Conservation (phyloP, 2,797 vertebrate genomes). For the Anableps anableps region DNA sequence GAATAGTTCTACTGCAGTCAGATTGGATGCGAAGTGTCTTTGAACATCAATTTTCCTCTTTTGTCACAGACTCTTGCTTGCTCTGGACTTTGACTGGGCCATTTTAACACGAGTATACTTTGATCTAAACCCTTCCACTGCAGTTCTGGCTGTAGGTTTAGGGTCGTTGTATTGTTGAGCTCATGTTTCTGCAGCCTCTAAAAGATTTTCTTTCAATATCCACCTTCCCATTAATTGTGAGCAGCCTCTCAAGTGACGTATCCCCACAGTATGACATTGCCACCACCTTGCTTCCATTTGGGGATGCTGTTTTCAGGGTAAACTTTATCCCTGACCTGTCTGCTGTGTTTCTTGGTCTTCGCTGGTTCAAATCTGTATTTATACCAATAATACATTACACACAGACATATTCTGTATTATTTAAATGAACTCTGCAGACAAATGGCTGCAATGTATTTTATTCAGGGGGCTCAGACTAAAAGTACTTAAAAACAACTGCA, state of each 20-base stretch:
- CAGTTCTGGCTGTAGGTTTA: too few species aligned
- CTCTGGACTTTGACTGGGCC: neutral
- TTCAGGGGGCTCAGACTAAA: neutral
- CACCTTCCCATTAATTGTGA: neutral
- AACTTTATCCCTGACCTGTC: too few species aligned
- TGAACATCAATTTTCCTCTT: neutral
- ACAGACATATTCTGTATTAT: neutral
- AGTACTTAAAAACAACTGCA: neutral
- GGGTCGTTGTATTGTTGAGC: too few species aligned
- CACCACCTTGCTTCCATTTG: too few species aligned
- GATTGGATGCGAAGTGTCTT: too few species aligned
- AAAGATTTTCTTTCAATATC: neutral
- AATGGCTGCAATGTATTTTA: neutral
- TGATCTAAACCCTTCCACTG: too few species aligned
- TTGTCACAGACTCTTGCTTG: neutral
- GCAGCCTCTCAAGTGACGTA: neutral
- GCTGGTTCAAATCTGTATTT: too few species aligned
- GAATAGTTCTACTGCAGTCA: too few species aligned
- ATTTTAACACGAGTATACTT: neutral
- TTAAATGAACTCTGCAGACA: neutral
- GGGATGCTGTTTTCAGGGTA: too few species aligned
- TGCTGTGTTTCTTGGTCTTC: too few species aligned
- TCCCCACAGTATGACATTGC: neutral
- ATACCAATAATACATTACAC: neutral
- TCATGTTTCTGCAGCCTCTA: too few species aligned